Base-by-base conservation (phyloP, 2,113 vertebrate genomes). In the Aplodontia rufa region DNA sequence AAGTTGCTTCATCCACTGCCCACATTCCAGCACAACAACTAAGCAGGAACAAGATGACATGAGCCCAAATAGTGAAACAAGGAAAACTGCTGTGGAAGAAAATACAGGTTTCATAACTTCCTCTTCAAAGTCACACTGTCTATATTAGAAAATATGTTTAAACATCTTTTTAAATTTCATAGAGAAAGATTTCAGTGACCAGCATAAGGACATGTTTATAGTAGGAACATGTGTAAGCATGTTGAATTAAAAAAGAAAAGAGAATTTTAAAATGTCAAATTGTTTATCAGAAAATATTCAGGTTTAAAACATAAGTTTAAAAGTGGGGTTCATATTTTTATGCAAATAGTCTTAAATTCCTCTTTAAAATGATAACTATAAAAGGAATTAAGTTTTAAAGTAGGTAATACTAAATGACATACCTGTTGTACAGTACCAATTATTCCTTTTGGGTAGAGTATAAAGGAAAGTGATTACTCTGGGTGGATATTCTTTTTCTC, bases 391-490 rank as follows among this genome's bases (percentile, higher is more conserved):
- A 87, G 37, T 80, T 79, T 94, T 96, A 93, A 90, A 28, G 26
- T 86, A 96, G 49, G 89, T 94, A 12, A 93, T 62, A 66, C 76
- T 72, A 95, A 98, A 47, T n/a, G 75, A 4, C 93, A 9, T 45
- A 92, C 69, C 90, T 0, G 95, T 22, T 93, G 10, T 58, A 60
- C 40, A 81, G 19, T 37, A 89, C 28, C 42, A 78, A 8, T 97
- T 93, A 93, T 32, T 94, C 89, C 49, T 97, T 0, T 96, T 94
- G 81, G 47, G 9, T 55, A 85, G 14, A 80, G 81, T 75, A 62
- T 84, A 97, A 96, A 97, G 10, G 71, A 86, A 97, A 86, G 47
- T 66, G 0, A 71, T 96, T 97, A 95, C 92, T 97, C 60, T 92
- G 97, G 82, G 82, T 96, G 96, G 26, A 7, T 49, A 20, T 62